Evolutionary conservation across 1,140 invertebrate genomes (phyloP).

Genomic region (Danaus plexippus): DNA sequence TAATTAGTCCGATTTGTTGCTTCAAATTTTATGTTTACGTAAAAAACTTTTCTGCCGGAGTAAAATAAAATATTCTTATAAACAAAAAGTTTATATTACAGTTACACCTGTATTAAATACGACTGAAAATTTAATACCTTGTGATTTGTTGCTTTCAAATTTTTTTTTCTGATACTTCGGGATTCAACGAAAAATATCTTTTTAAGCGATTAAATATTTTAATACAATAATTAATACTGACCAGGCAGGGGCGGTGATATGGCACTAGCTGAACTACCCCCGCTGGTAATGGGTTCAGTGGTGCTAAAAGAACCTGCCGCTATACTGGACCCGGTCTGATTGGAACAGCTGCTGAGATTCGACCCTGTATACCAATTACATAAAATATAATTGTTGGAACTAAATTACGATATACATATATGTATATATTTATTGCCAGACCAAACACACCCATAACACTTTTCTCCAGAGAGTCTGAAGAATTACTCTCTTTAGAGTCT

Average conservation of each 20-base stretch:
- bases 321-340: conserved; percentile 61
- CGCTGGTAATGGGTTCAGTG: conserved; percentile 60
- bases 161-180: background rate
- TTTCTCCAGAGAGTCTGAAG: conserved; percentile 67
- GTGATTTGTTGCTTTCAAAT: background rate
- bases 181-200: no score
- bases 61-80: no score
- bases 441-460: conserved; percentile 60
- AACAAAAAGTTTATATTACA: no score
- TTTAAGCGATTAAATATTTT: no score
- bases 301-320: conserved; percentile 62
- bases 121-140: no score
- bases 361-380: conserved; percentile 37
- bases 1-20: no score
- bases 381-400: background rate
- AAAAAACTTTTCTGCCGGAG: no score
- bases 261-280: conserved; percentile 62
- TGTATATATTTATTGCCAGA: background rate
- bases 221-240: conserved; percentile 12
- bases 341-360: conserved; percentile 63
- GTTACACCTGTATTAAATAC: no score
- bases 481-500: conserved; percentile 67
- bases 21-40: no score
- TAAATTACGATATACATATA: conserved; percentile 3
- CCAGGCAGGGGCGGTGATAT: conserved; percentile 64